Evolutionary conservation across 2,888 invertebrate species (phyloP).

Genomic region (Lobophora halterata): DNA sequence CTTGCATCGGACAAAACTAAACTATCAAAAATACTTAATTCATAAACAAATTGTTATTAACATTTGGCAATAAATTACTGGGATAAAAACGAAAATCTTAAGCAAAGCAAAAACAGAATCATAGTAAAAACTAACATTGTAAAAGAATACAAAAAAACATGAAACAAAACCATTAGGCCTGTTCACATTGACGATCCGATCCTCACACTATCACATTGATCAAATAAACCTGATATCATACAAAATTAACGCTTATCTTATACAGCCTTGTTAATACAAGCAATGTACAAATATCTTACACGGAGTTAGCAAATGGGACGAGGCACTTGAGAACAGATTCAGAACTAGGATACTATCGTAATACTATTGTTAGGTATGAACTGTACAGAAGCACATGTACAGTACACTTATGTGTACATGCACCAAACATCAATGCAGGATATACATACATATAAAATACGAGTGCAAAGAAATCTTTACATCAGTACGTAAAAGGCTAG

Average conservation of each 20-base stretch:
- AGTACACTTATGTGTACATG: slow-evolving; percentile 43
- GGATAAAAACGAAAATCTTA: slow-evolving; percentile 71
- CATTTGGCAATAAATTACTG: slow-evolving; percentile 80
- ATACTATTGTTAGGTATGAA: slow-evolving; percentile 47
- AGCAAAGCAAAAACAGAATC: slow-evolving; percentile 60
- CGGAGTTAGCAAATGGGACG: slow-evolving; percentile 57
- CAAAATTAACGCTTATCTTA: slow-evolving; percentile 42
- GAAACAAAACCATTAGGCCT: slow-evolving; percentile 58
- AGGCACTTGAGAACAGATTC: slow-evolving; percentile 75
- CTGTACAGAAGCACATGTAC: slow-evolving; percentile 56
- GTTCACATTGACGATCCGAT: slow-evolving; percentile 28
- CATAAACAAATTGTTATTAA: slow-evolving; percentile 68
- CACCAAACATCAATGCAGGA: slow-evolving; percentile 52
- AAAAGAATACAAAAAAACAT: slow-evolving; percentile 65
- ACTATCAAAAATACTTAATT: slow-evolving; percentile 54
- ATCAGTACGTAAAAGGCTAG: too few species aligned
- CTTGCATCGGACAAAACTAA: slow-evolving; percentile 36
- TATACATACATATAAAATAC: slow-evolving; percentile 66
- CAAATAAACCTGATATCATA: slow-evolving; percentile 44
- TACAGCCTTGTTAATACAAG: slow-evolving; percentile 67
- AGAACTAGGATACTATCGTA: slow-evolving; percentile 49
- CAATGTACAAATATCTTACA: slow-evolving; percentile 77
- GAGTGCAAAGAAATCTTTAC: slow-evolving; percentile 51
- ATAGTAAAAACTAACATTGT: slow-evolving; percentile 55
- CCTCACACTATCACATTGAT: slow-evolving; percentile 31